These are phyloP conservation scores for Drosophila nigrodunni DNA, from an alignment of 1,140 invertebrate genomes.

Conservation along the genomic window DNA sequence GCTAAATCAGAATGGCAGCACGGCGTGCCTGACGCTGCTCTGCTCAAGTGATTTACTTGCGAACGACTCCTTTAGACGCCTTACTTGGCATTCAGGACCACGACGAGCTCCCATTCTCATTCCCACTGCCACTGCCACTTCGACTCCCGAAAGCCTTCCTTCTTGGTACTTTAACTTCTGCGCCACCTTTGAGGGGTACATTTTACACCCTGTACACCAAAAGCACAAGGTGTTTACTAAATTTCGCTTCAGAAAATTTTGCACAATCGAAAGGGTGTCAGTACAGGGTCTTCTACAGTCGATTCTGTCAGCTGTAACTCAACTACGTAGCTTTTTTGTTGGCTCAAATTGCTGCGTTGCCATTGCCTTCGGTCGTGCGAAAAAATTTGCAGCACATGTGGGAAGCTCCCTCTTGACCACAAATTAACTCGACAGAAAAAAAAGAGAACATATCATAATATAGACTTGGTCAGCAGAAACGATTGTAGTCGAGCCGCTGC, in stretches of 20 bases:
- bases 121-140: neutral
- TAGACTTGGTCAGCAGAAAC: constrained; percentile 75
- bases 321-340: neutral
- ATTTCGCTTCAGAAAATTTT: no score
- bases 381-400: constrained; percentile 76
- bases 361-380: constrained; percentile 69
- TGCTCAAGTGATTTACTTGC: constrained; percentile 80
- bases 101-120: neutral
- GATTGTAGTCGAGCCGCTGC: neutral
- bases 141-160: neutral
- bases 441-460: constrained; percentile 67
- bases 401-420: constrained; percentile 35
- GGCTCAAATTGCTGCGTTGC: constrained; percentile 66
- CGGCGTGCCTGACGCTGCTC: constrained; percentile 38
- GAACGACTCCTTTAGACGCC: constrained; percentile 71
- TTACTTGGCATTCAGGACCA: constrained; percentile 78
- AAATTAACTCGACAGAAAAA: constrained; percentile 67
- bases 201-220: neutral
- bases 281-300: no score
- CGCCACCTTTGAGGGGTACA: constrained; percentile 22
- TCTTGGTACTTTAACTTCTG: constrained; percentile 28
- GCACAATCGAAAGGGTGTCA: no score
- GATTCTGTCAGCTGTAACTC: no score
- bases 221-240: no score
- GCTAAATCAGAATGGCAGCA: constrained; percentile 80